Conservation (phyloP, 2,888 invertebrate species). For the Plutella xylostella region DNA sequence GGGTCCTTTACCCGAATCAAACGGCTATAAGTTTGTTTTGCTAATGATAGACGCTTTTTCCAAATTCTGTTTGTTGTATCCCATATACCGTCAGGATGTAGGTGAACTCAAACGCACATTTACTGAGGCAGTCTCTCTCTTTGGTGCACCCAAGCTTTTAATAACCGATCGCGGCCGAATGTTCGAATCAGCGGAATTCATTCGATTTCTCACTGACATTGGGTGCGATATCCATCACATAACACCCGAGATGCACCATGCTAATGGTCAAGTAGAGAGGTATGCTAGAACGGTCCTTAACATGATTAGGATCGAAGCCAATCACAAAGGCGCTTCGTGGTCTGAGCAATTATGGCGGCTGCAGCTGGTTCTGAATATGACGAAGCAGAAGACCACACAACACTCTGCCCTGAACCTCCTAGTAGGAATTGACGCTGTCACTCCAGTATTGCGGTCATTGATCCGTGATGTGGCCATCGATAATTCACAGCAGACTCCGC, state of each 20-base stretch:
- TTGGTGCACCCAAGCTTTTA: conserved; percentile 4
- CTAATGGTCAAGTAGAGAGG: conserved; percentile 6
- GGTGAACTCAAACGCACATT: conserved; percentile 1
- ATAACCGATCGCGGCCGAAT: conserved; percentile 5
- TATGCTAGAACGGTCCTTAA: conserved; percentile 6
- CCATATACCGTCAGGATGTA: neutral
- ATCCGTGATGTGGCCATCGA: too few relatives aligned
- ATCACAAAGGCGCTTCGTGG: conserved; percentile 2
- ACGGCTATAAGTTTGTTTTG: conserved; percentile 2
- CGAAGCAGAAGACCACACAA: neutral
- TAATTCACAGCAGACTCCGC: too few relatives aligned
- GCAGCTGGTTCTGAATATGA: conserved; percentile 3
- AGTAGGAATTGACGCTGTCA: too few relatives aligned
- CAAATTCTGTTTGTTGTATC: conserved; percentile 2
- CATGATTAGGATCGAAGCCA: conserved; percentile 5
- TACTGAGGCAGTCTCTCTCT: conserved; percentile 2
- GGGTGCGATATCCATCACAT: neutral
- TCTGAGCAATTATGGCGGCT: conserved; percentile 2
- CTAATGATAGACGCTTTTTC: conserved; percentile 3
- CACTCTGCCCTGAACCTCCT: too few relatives aligned
- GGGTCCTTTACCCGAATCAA: conserved; percentile 3
- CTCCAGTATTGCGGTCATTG: too few relatives aligned
- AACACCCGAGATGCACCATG: conserved; percentile 8
- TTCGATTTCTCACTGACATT: too few relatives aligned
- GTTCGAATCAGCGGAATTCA: conserved; percentile 2